phyloP scores from a whole-genome alignment of 2,113 vertebrate genomes.

The Labrus mixtus region DNA sequence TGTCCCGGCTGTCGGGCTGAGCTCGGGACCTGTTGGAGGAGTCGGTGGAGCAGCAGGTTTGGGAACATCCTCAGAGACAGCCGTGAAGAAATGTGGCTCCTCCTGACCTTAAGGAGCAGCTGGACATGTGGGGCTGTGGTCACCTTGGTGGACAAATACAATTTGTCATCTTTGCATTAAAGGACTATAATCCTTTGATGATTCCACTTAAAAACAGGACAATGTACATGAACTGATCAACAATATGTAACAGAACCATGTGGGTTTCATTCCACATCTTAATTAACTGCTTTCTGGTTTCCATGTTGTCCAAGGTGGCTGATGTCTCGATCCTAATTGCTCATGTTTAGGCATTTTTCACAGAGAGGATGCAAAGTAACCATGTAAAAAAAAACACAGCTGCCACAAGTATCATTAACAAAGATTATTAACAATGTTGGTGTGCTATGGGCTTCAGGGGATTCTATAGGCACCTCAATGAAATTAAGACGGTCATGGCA shows the following conservation, averaged over 20 bases:
- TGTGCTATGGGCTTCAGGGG: no score
- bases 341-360: slow-evolving; percentile 16
- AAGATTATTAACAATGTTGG: no score
- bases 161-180: not conserved
- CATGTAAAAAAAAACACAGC: no score
- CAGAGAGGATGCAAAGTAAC: not conserved
- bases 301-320: slow-evolving; percentile 2
- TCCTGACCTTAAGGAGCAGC: slow-evolving; percentile 77
- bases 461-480: not conserved
- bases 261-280: no score
- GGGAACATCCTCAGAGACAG: slow-evolving; percentile 14
- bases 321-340: not conserved
- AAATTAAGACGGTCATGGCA: not conserved
- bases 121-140: slow-evolving; percentile 21
- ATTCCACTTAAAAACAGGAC: not conserved
- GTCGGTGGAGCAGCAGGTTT: not conserved
- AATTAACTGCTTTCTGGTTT: slow-evolving; percentile 12
- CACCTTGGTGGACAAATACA: not conserved
- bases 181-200: not conserved
- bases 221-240: not conserved
- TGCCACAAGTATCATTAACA: no score
- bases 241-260: not conserved
- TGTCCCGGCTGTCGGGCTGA: slow-evolving; percentile 7
- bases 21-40: slow-evolving; percentile 29
- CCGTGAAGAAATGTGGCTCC: slow-evolving; percentile 65